Percentiles rank a stretch among this genome's conserved stretches.
phyloP scores from a whole-genome alignment of 2,113 vertebrate genomes.

The Cisticola juncidis region DNA sequence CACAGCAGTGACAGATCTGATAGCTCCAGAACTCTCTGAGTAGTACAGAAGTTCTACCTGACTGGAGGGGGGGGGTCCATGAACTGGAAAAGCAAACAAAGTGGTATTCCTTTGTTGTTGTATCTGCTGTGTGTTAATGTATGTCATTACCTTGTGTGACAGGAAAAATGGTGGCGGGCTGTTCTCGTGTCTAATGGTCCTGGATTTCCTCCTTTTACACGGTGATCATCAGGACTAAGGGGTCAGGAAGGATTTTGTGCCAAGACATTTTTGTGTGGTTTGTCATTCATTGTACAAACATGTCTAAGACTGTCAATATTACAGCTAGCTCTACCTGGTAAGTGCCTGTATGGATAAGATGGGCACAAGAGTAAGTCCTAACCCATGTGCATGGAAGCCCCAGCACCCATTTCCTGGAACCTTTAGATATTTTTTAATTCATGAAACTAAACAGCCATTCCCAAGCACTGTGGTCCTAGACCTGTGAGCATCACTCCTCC shows the following conservation, averaged over 20 bases:
- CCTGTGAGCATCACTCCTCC: background rate
- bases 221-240: background rate
- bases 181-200: background rate
- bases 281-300: background rate
- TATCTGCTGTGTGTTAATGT: background rate
- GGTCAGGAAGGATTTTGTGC: background rate
- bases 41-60: background rate
- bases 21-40: background rate
- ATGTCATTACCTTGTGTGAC: background rate
- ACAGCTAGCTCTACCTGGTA: background rate
- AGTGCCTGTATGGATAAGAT: background rate
- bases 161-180: background rate
- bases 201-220: background rate
- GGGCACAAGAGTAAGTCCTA: background rate
- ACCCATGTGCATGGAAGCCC: background rate
- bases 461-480: background rate
- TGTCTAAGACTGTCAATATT: background rate
- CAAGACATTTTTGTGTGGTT: background rate
- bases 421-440: background rate
- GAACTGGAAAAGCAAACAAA: background rate
- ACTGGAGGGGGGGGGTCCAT: background rate
- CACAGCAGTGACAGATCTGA: background rate
- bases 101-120: background rate
- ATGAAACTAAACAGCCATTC: background rate
- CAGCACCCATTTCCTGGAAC: background rate